Base-by-base conservation (phyloP, 2,113 vertebrate genomes). In the Todiramphus chloris region DNA sequence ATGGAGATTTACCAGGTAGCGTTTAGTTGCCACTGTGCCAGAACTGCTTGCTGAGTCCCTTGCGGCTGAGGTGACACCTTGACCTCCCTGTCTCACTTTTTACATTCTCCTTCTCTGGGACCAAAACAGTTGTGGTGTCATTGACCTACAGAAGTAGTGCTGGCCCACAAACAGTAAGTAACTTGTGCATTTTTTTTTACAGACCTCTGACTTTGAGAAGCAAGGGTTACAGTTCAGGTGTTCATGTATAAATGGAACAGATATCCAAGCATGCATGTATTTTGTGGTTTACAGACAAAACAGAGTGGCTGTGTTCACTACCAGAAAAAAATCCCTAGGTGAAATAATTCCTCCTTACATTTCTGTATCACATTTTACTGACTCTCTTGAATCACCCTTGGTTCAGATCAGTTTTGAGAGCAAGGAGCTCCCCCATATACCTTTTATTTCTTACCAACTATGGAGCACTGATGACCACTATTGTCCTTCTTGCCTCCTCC, bases 41-140 rank as follows among this genome's bases (percentile, higher is more conserved):
- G 85, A 63, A 19, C n/a, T 48, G 31, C 4, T 1, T 28, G 28
- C 12, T 5, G 5, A 9, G 24, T 64, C 46, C 27, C 21, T 77
- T 37, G 43, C 33, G 83, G 31, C 70, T 46, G 67, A 44, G n/a
- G 70, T 0, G 6, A 63, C 67, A 56, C 20, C 13, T 83, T 28
- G 16, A 48, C 69, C 18, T 68, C 37, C 25, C 24, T 41, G 37
- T 8, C 31, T 94, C 14, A 37, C 1, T 44, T 51, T 77, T 46
- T 66, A 12, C 28, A 24, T 78, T 55, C 24, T 69, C 12, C 12
- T 20, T 44, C 53, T 59, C 28, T 69, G 72, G 16, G 51, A 46
- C 28, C 2, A 3, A 6, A 53, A 21, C 1, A 3, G 27, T 21
- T 0, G 2, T 64, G 27, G 15, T 69, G 56, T 56, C 41, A 25